Conservation (phyloP, 2,888 invertebrate species). For the Lochmaea crataegi region DNA sequence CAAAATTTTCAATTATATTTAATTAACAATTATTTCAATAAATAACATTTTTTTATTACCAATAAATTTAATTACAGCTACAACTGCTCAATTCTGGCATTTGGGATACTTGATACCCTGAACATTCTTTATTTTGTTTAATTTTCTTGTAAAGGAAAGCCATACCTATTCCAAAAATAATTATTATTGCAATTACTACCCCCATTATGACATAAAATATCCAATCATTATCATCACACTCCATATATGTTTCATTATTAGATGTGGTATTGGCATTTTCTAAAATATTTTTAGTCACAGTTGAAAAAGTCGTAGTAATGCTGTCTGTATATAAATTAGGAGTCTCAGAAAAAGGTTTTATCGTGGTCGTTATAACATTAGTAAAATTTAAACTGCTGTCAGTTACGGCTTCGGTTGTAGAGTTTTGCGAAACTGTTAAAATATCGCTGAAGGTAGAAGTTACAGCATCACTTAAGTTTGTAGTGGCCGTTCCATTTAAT, state of each 20-base stretch:
- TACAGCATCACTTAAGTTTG: not conserved
- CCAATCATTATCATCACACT: slow-evolving; percentile 6
- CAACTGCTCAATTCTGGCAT: slow-evolving; percentile 11
- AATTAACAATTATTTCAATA: not conserved
- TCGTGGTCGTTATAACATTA: not conserved
- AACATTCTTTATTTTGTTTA: slow-evolving; percentile 1
- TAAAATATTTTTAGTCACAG: not conserved
- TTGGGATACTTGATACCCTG: slow-evolving; percentile 24
- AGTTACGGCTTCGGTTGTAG: not conserved
- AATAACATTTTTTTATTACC: not conserved
- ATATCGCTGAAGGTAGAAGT: not conserved
- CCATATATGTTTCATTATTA: not conserved
- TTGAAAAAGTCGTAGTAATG: not conserved
- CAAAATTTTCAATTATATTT: not conserved
- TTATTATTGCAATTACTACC: slow-evolving; percentile 10
- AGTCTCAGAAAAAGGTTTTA: not conserved
- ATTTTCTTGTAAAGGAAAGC: slow-evolving; percentile 20
- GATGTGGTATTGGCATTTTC: not conserved
- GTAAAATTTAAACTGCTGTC: not conserved
- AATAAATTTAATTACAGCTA: not conserved
- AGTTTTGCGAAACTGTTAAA: not conserved
- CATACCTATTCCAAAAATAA: slow-evolving; percentile 9
- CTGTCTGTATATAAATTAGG: not conserved
- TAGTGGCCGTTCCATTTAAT: not conserved
- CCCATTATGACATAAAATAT: slow-evolving; percentile 13